These are phyloP conservation scores for Paguma larvata DNA, from an alignment of 2,797 vertebrate species.

Conservation along the genomic window DNA sequence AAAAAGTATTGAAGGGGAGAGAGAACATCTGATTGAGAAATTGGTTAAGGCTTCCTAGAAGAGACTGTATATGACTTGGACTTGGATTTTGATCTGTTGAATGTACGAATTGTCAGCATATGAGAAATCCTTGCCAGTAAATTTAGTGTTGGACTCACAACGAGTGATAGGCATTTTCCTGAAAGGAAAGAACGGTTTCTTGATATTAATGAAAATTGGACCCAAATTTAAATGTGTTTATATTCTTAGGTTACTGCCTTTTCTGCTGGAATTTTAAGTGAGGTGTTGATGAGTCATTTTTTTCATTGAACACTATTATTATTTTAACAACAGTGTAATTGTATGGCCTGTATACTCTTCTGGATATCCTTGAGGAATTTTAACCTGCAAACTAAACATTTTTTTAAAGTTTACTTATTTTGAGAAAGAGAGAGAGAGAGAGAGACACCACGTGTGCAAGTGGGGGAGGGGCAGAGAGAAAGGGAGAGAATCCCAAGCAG, in stretches of 20 bases:
- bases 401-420: background rate
- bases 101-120: background rate
- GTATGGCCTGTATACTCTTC: background rate
- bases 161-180: background rate
- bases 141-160: background rate
- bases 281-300: background rate
- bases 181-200: background rate
- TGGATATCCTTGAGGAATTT: slow-evolving; percentile 26
- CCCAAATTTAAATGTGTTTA: background rate
- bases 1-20: background rate
- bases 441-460: too few relatives aligned
- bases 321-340: background rate
- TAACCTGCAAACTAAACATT: background rate
- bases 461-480: too few relatives aligned
- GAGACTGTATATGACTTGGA: background rate
- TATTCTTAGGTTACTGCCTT: background rate
- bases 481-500: too few relatives aligned
- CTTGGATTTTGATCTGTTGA: background rate
- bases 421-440: too few relatives aligned
- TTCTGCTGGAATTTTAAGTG: slow-evolving; percentile 21
- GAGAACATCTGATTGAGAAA: background rate
- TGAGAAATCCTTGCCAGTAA: background rate
- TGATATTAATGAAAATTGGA: slow-evolving; percentile 20
- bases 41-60: background rate
- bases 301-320: background rate